Evolutionary conservation across 30 jellyfish, hydroid and myxozoan genomes (phyloP), one percentile per base, ranked within the genome.

Genomic region (Sanderia malayensis): DNA sequence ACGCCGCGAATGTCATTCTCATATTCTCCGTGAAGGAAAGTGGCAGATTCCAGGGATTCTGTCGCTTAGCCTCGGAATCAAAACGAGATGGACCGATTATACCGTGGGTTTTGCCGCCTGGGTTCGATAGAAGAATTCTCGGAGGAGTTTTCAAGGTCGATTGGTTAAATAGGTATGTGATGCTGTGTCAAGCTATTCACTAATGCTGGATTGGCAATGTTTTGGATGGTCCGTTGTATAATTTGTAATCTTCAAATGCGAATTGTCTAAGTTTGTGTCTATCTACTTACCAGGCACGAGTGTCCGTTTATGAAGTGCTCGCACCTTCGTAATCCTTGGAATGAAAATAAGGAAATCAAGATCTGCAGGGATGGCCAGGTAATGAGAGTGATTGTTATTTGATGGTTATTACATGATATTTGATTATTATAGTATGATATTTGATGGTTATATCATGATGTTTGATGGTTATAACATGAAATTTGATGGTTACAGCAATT

Each of bases 351-450:
- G 70, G 99, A 94, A 83, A 94, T 94, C 17, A 94, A 94, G 64
- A 94, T 94, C 20, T 83, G 97, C 66, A 77, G 99, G 11, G 99
- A 94, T 82, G 99, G 99, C 4, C 99, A 94, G 94, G 99, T 94
- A 45, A 3, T n/a, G n/a, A n/a, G n/a, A n/a, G n/a, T n/a, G n/a
- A n/a, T n/a, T n/a, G n/a, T n/a, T n/a, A n/a, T n/a, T n/a, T n/a
- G n/a, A n/a, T n/a, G n/a, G n/a, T n/a, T n/a, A n/a, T n/a, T n/a
- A n/a, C n/a, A n/a, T n/a, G n/a, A n/a, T n/a, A n/a, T n/a, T n/a
- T n/a, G n/a, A n/a, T n/a, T n/a, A n/a, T n/a, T n/a, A n/a, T n/a
- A n/a, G n/a, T n/a, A n/a, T n/a, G n/a, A n/a, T n/a, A n/a, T n/a
- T n/a, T n/a, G n/a, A n/a, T n/a, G n/a, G n/a, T n/a, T n/a, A n/a